These are phyloP conservation scores for Nasua narica DNA, from an alignment of 2,797 vertebrate genomes.

Conservation along the genomic window DNA sequence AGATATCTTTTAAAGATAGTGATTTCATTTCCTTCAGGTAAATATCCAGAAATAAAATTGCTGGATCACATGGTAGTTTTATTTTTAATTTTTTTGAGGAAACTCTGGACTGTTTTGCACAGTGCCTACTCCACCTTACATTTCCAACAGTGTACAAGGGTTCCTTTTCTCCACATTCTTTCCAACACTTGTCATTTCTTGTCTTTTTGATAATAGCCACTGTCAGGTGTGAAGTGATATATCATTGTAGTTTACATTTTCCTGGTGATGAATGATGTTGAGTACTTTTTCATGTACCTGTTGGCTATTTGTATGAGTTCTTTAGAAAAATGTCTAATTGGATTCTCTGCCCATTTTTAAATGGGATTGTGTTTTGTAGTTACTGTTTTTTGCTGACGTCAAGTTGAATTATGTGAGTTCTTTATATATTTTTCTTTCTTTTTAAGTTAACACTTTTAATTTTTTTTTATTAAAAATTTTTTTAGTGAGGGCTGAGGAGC, in stretches of 20 bases:
- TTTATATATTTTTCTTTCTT: neutral
- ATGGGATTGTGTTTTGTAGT: neutral
- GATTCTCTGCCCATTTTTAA: neutral
- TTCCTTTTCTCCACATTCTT: neutral
- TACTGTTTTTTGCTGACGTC: neutral
- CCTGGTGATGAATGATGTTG: neutral
- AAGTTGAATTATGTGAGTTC: neutral
- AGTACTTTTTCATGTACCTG: neutral
- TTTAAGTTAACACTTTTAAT: neutral
- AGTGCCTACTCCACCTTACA: neutral
- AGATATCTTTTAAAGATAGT: neutral
- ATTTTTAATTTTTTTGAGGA: neutral
- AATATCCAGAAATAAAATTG: neutral
- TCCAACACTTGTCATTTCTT: neutral
- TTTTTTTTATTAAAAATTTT: neutral
- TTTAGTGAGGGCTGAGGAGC: neutral
- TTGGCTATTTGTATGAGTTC: neutral
- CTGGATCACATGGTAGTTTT: neutral
- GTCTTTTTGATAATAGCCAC: neutral
- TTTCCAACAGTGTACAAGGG: neutral
- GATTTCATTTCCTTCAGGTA: neutral
- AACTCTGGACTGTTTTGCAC: neutral
- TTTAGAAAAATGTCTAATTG: neutral
- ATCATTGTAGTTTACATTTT: neutral
- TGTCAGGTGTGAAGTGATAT: neutral